Evolutionary conservation across 2,888 invertebrate genomes (phyloP), one percentile per base, ranked within the genome.

Genomic region (Drosophila paucipuncta): DNA sequence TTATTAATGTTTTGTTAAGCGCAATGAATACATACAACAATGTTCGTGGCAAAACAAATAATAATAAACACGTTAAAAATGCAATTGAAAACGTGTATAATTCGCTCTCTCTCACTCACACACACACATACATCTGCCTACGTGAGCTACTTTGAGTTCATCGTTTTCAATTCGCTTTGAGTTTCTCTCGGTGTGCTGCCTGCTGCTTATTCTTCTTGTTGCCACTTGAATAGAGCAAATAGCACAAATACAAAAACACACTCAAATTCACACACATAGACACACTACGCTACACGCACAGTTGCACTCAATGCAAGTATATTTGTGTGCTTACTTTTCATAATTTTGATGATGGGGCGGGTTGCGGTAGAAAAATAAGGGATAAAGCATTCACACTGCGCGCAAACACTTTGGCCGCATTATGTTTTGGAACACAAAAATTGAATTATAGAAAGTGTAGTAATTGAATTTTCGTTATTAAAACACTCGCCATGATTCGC

Each of bases 91-190:
- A 70, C 63, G 79, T 78, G 62, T 71, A 64, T 55, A 49, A 31
- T 37, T 30, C 31, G 37, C 52, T 49, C 53, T 49, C 68, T 50
- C 54, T 28, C 66, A 35, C 80, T 50, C 65, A 53, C 60, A 65
- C 55, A 52, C 35, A 69, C 55, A 57, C 47, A 53, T 18, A 30
- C 52, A 53, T 28, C 61, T 50, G 66, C 62, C 65, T 80, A 73
- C 85, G 90, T 87, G 87, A 78, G 86, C 87, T 87, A 87, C 89
- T 87, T 87, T 89, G 81, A 90, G 91, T 87, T 87, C 87, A 90
- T 91, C 90, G 87, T 87, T 90, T 87, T 90, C 86, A 87, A 90
- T 87, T 91, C 85, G 78, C 80, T 90, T 90, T 89, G 80, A 89
- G 85, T 87, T 89, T 86, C 90, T 87, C 87, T 81, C 75, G 52